phyloP scores from a whole-genome alignment of 64 coral and sea anemone species.

The Montipora sp. region DNA sequence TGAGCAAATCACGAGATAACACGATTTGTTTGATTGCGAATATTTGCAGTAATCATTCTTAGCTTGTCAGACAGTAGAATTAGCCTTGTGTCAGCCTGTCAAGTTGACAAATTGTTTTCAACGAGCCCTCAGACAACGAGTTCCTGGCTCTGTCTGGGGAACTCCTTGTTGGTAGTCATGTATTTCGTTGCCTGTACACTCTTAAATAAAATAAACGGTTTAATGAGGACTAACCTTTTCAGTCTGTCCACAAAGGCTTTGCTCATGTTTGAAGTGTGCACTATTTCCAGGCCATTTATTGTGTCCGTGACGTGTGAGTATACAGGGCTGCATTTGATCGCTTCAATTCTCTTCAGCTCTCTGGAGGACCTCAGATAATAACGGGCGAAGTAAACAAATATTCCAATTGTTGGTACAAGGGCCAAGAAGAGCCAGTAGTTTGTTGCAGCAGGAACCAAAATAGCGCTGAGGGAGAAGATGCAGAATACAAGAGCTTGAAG shows the following conservation, averaged over 20 bases:
- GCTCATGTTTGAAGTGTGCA: neutral
- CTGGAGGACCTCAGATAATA: constrained; percentile 65
- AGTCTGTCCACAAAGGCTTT: constrained; percentile 37
- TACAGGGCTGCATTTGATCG: no score
- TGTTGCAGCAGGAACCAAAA: constrained; percentile 61
- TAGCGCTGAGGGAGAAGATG: constrained; percentile 15
- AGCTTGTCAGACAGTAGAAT: no score
- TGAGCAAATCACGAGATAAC: no score
- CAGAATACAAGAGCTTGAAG: constrained; percentile 28
- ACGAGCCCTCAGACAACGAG: no score
- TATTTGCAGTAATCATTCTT: no score
- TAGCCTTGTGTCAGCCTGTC: no score
- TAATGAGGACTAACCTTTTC: constrained; percentile 36
- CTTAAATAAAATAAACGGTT: neutral
- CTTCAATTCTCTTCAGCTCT: constrained; percentile 70
- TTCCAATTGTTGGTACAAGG: constrained; percentile 24
- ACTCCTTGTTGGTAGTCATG: no score
- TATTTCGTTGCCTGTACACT: neutral
- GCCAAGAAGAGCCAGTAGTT: neutral
- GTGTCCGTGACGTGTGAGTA: no score
- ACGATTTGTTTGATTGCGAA: no score
- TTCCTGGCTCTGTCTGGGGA: no score
- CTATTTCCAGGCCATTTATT: no score
- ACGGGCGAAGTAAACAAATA: constrained; percentile 36
- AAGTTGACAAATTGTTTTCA: no score